Base-by-base conservation (phyloP, 2,113 vertebrate genomes). In the Cairina moschata region DNA sequence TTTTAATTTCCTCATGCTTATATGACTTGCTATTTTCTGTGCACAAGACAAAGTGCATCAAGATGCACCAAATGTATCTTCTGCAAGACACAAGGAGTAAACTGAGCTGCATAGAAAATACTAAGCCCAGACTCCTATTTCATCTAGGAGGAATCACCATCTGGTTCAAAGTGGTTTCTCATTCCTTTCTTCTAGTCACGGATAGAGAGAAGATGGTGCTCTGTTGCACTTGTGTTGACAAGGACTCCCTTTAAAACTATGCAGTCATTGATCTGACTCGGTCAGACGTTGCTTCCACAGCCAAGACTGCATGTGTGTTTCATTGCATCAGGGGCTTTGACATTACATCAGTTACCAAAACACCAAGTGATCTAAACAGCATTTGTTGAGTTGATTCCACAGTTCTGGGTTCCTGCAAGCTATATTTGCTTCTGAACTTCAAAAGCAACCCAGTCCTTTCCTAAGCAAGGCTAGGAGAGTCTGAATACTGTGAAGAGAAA, bases 111-210 rank as follows among this genome's bases (percentile, higher is more conserved):
- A 93, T 0, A 44, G 75, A 73, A 90, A 84, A 93, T 65, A 76
- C 58, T 88, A 69, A 92, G 73, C 68, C 75, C 42, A 59, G 60
- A 90, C 22, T 44, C 59, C 88, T 75, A 46, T 92, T 95, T 95
- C 36, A 85, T 91, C 88, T 85, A 90, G 87, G 88, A 95, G 36
- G 84, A 96, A 92, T 83, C 62, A 20, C 77, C 97, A 98, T 97
- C 97, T 97, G 97, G 93, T 88, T 62, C 77, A 89, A 93, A 96
- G 96, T 8, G 62, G 87, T 96, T 95, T 97, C 90, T 96, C n/a
- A 65, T 91, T 96, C 95, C 93, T 88, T 90, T 78, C 83, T 91
- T 95, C 65, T 59, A 96, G 90, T 94, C 86, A 95, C 26, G 55
- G 75, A 94, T 3, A 20, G 65, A 85, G 92, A 94, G 86, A 90